phyloP scores from a whole-genome alignment of 1,140 invertebrate genomes.

The Lepidurus packardi region DNA sequence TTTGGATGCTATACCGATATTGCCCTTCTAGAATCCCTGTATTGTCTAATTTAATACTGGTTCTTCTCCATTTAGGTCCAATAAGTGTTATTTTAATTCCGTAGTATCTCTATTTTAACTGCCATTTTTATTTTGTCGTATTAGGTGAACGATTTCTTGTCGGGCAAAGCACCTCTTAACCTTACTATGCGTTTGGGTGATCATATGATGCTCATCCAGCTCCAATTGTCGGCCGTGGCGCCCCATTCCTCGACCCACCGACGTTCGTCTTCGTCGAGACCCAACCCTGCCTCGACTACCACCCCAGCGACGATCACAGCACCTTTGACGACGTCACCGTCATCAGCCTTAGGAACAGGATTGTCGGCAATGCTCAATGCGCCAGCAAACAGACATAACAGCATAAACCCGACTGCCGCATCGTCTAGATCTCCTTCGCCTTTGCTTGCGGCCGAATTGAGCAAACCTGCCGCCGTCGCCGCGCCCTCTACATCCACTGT shows the following conservation, averaged over 20 bases:
- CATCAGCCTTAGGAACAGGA: conserved; percentile 27
- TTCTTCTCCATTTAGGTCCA: no score
- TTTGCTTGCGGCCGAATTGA: conserved; percentile 24
- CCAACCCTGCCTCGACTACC: conserved; percentile 22
- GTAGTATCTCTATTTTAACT: background rate
- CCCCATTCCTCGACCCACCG: conserved; percentile 35
- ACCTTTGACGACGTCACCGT: conserved; percentile 12
- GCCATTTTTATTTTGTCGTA: conserved; percentile 36
- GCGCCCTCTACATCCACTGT: background rate
- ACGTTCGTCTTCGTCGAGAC: conserved; percentile 31
- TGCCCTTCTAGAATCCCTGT: no score
- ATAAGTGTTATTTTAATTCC: background rate
- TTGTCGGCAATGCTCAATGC: conserved; percentile 34
- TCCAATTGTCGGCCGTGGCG: conserved; percentile 64
- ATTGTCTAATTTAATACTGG: no score
- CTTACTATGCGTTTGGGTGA: conserved; percentile 89
- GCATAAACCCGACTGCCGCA: background rate
- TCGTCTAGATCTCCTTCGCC: conserved; percentile 28
- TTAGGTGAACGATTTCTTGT: conserved; percentile 87
- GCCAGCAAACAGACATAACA: conserved; percentile 24
- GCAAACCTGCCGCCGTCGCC: background rate
- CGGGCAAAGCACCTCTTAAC: conserved; percentile 86
- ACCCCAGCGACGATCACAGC: conserved; percentile 10
- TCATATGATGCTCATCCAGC: conserved; percentile 93
- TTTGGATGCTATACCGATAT: no score